Evolutionary conservation across 2,797 vertebrate genomes (phyloP), one percentile per base, ranked within the genome.

Genomic region (Neosilurus hyrtlii): DNA sequence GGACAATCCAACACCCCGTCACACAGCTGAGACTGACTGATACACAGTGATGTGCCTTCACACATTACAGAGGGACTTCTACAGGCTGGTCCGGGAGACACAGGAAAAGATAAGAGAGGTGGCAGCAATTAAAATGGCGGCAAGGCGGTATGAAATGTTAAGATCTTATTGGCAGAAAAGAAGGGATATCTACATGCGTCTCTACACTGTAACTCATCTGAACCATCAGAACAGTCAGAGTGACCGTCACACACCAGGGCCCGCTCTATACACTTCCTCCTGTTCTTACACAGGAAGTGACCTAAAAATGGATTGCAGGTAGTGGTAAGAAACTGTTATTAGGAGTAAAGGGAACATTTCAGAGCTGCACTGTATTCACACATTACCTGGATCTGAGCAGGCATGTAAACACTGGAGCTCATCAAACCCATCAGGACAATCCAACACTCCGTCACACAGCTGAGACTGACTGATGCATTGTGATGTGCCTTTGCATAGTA

Each of bases 381-480:
- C 26, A 92, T 89, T 86, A 88, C 94, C 94, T 79, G 57, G 87
- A 43, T 92, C 35, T 8, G 91, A 90, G 89, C 68, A 94, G 52
- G 52, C 62, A 8, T 81, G 35, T 65, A 87, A 10, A 22, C 93
- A 94, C 2, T 89, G 86, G 0, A 93, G 89, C 85, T 97, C 96
- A 79, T 97, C 96, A 8, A 92, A 96, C 57, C 94, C 95, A 68
- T 96, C 95, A 0, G 43, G 43, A 43, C 43, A 43, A 43, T 43
- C 43, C 43, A 43, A 43, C 8, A 43, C 43, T 8, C 43, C 43
- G 43, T 43, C 43, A 43, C 43, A 43, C 43, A 43, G 43, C 43
- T 43, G 43, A 43, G 43, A 43, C 43, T 43, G 43, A 43, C 43
- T 43, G 43, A 43, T 43, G 43, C 43, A 43, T 43, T 4, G 43